Base-by-base conservation (phyloP, 1,140 invertebrate genomes). In the Habropoda laboriosa region DNA sequence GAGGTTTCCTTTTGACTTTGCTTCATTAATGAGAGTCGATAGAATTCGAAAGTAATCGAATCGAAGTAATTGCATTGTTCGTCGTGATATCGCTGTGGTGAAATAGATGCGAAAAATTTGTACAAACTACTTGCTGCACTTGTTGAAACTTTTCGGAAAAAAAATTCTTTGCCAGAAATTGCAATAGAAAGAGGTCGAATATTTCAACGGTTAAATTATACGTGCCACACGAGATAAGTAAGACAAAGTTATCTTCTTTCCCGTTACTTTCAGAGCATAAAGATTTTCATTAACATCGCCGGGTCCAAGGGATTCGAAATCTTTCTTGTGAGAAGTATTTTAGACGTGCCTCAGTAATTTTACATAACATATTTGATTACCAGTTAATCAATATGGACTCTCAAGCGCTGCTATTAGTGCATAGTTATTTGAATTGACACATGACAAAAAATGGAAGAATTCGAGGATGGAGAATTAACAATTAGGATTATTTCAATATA, bases 341-440 rank as follows among this genome's bases (percentile, higher is more conserved):
- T n/a, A 49, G 73, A 79, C n/a, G 58, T 63, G 76, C 66, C 68
- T 49, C 32, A 40, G 18, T 61, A 79, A 72, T 42, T 45, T n/a
- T n/a, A n/a, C n/a, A 51, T 40, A 12, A 13, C 3, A 30, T 35
- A 32, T 57, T 72, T 21, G 47, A 73, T 42, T 47, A 71, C 8
- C 16, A 61, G 47, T 16, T 10, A 55, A 45, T 35, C 32, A 45
- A 32, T 45, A 61, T 30, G 38, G 38, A 72, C 24, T 64, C 35
- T 55, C 38, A 32, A 79, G 77, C 70, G 67, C 75, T 78, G 66
- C 75, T 71, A 71, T 60, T 78, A 71, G 75, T 71, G 66, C 64
- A 42, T 71, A 71, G 45, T 45, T n/a, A 57, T 27, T 49, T 8
- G 13, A 47, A 35, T 24, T 47, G n/a, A 18, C 38, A 30, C 24